phyloP scores from a whole-genome alignment of 1,140 invertebrate genomes.

The Solen grandis region DNA sequence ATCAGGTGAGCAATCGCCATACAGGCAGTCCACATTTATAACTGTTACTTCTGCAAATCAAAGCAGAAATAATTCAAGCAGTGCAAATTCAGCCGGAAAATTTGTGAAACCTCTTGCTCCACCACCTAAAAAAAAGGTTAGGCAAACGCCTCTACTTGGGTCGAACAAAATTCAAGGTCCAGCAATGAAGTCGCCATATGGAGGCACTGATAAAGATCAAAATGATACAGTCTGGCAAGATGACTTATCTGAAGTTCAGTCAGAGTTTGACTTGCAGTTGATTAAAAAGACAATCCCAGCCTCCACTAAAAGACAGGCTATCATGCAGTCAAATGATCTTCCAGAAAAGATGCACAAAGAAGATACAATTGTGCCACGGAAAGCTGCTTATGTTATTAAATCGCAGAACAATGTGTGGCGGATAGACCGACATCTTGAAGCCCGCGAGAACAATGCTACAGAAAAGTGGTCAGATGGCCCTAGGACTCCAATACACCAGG shows the following conservation, averaged over 20 bases:
- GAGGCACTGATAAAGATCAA: background rate
- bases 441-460: constrained; percentile 7
- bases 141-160: constrained; percentile 32
- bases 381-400: constrained; percentile 16
- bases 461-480: constrained; percentile 28
- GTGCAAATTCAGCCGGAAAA: no score
- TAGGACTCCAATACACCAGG: constrained; percentile 6
- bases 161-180: background rate
- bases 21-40: no score
- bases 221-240: background rate
- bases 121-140: constrained; percentile 37
- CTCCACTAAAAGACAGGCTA: background rate
- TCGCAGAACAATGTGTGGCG: constrained; percentile 44
- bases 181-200: background rate
- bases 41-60: no score
- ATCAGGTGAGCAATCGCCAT: no score
- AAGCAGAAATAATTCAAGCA: no score
- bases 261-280: constrained; percentile 36
- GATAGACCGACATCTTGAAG: constrained; percentile 14
- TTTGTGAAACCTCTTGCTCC: constrained; percentile 42
- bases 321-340: no score
- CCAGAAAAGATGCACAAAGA: no score
- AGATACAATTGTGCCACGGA: no score
- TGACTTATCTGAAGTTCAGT: constrained; percentile 22
- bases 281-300: constrained; percentile 1